Base-by-base conservation (phyloP, 2,113 vertebrate species). In the Dicentrarchus labrax region DNA sequence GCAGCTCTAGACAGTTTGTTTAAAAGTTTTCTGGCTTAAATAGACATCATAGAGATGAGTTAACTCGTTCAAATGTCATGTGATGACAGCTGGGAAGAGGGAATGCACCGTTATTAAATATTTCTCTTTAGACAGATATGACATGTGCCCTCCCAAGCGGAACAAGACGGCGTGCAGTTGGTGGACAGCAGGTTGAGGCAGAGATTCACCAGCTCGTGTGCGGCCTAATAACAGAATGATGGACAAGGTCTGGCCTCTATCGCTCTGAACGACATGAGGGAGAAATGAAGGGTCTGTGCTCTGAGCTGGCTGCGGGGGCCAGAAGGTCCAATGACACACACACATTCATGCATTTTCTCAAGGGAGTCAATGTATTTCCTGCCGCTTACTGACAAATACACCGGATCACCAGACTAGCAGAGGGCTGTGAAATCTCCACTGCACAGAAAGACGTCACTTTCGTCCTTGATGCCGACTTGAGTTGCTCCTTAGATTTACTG, bases 171-270 rank as follows among this genome's bases (percentile, higher is more conserved):
- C 1, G 2, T 80, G 77, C 36, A 45, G 64, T 60, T 45, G 61
- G 72, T 43, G 78, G 48, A 78, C 62, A 72, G 67, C 83, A 24
- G 65, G 76, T 78, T 65, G 82, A 82, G 62, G 53, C 24, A 9
- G 62, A 78, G 81, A 76, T 74, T 89, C 82, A 76, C 73, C 70
- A 15, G 62, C 62, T 65, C 54, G 24, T 30, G 68, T 61, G 53
- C 84, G 17, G 69, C 70, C 78, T 86, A 51, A 76, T 91, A 92
- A 87, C 86, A 74, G 82, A 83, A 64, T 88, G 94, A 93, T 84
- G 84, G 88, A 92, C 87, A 86, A 47, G 81, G 70, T 80, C 76
- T 82, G 64, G 76, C 78, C 89, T 91, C 88, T 80, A 87, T 88
- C 85, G 86, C 36, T 50, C 47, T 48, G 82, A 77, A 60, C 74